Evolutionary conservation across 23 tunicate genomes (phyloP), one percentile per base, ranked within the genome.

Genomic region (Clavelina lepadiformis): DNA sequence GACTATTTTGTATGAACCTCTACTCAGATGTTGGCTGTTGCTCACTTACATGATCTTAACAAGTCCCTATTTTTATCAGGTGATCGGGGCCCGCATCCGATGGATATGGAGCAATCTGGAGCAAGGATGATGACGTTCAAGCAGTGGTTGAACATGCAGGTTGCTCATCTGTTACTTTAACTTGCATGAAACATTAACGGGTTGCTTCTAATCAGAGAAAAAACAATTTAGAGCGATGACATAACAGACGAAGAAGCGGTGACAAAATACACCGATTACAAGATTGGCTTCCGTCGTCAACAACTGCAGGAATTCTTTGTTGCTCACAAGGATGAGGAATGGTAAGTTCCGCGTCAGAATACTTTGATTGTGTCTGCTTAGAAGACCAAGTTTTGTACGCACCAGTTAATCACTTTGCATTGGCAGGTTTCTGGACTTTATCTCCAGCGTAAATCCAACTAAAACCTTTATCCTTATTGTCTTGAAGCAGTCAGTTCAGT

Each of bases 311-410:
- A 94, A 33, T 94, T 94, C 75, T 94, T 94, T 54, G 45, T 87
- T 56, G 95, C 91, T 6, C 99, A 94, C 69, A 94, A 94, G 62
- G 91, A 86, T 68, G 99, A 94, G 53, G 99, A 94, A 86, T 94
- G 99, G 99, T 83, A 51, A 62, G 69, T 56, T 0, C 1, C 23
- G 38, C 33, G 5, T 56, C 6, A 46, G n/a, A 46, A n/a, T 13
- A 44, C 15, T 46, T 45, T 46, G 13, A 11, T 19, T 46, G 7
- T n/a, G n/a, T n/a, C n/a, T n/a, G n/a, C n/a, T n/a, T n/a, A n/a
- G n/a, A n/a, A n/a, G n/a, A n/a, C n/a, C n/a, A n/a, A n/a, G n/a
- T n/a, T n/a, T n/a, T n/a, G n/a, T n/a, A n/a, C n/a, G n/a, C n/a
- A n/a, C n/a, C n/a, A n/a, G n/a, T n/a, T n/a, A n/a, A n/a, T n/a